A percentile compares a stretch with the other conserved stretches of the same genome.
Evolutionary conservation across 2,797 vertebrate genomes (phyloP).

Genomic region (Dendrocincla fuliginosa): DNA sequence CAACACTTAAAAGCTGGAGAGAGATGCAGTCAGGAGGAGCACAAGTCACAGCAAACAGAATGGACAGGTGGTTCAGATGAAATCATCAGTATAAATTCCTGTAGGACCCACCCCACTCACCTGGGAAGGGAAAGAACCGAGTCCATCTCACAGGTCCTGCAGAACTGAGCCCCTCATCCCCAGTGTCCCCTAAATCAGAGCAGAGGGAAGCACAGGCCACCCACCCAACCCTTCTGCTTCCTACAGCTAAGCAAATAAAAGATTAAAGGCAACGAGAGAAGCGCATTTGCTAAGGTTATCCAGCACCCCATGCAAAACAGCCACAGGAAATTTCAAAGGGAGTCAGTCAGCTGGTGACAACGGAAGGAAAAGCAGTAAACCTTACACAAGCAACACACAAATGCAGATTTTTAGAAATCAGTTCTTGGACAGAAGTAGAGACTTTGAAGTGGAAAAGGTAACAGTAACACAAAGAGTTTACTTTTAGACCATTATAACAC

Average conservation of each 20-base stretch:
- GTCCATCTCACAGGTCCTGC: fast-evolving
- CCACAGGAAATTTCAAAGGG: neutral
- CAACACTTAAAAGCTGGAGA: neutral
- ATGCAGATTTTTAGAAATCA: too few relatives aligned
- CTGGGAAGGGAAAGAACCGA: neutral
- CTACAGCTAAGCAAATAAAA: neutral
- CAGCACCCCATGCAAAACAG: neutral
- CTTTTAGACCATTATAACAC: neutral
- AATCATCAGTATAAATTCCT: neutral
- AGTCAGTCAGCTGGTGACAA: neutral
- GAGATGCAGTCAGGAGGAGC: neutral
- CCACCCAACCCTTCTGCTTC: neutral
- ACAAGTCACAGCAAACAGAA: neutral
- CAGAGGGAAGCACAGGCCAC: neutral
- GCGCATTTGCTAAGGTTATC: neutral
- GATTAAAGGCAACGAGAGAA: neutral
- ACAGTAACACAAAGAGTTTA: neutral
- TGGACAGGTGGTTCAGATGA: neutral
- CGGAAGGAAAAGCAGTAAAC: neutral
- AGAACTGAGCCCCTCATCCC: neutral
- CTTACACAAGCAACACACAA: neutral
- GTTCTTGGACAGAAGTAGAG: neutral
- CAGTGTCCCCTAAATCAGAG: fast-evolving
- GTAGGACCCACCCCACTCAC: neutral
- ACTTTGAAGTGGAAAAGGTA: neutral